Evolutionary conservation across 2,797 vertebrate species (phyloP), one percentile per base, ranked within the genome.

Genomic region (Anguilla obscura): DNA sequence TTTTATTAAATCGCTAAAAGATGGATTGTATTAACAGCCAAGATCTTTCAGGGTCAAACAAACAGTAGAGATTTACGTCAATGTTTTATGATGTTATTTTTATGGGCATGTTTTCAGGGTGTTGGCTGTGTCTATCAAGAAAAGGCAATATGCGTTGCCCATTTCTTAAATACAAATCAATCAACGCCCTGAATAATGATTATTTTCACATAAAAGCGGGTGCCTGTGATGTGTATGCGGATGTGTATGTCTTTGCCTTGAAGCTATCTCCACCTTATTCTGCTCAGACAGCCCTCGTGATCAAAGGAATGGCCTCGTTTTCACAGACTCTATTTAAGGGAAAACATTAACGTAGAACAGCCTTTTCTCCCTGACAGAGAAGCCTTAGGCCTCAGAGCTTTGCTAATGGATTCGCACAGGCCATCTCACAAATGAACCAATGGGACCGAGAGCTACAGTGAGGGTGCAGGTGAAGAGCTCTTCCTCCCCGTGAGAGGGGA

Each of bases 251-350:
- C 50, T 74, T 71, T 45, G 58, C 0, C 0, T 0, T 36, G 10
- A 24, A 56, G 14, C 6, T 27, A 14, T 56, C 2, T 33, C 69
- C 33, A 9, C 8, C 27, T 71, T 50, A 52, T 24, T 12, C 48
- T 83, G 58, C 71, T 84, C 60, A 14, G n/a, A 36, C 45, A 24
- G 76, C 16, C 88, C 84, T 87, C 85, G 24, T 71, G 82, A 93
- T 89, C 89, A 92, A 92, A 90, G 56, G 91, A 86, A 80, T 88
- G 88, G 80, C 69, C 69, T 33, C 63, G 45, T 88, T 40, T 52
- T 86, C 30, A 2, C 4, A 66, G 87, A 69, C 85, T 58, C 14
- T 45, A 89, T 91, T 27, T 84, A 90, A 87, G 56, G 54, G 89
- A n/a, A 89, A 76, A 89, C 56, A 24, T 54, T 85, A 16, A 82